Base-by-base conservation (phyloP, 2,113 vertebrate species). In the Rhinoderma darwinii region DNA sequence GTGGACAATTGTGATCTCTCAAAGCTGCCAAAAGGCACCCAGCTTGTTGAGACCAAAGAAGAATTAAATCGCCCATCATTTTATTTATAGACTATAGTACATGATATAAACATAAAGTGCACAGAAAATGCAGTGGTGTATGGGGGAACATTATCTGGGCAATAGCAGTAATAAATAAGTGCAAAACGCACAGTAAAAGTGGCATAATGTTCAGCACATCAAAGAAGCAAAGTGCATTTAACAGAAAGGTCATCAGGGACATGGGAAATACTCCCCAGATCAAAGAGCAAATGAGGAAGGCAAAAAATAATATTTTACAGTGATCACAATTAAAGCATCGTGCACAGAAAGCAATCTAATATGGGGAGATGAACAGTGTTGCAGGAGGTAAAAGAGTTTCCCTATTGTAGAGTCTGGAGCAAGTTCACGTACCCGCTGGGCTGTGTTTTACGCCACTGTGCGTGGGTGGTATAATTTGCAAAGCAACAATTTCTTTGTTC, bases 401-500 rank as follows among this genome's bases (percentile, higher is more conserved):
- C 2, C 20, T 41, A 73, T 73, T 73, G 14, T 47, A 75, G 25
- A 39, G 20, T 39, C 37, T 41, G 68, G 68, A 72, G 35, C 68
- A 35, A 41, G 35, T 72, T 39, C 12, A 18, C 41, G 68, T 72
- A 25, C 37, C 68, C 20, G 68, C 68, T 72, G 68, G 68, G 9
- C 68, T 72, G 35, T 27, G 41, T 47, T 27, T 75, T 75, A 75
- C 73, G 27, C 9, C 25, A 5, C 0, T 27, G 41, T 75, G 73
- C 25, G 39, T 74, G 72, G 72, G 39, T 44, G 39, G 39, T 74
- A n/a, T 43, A 22, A 43, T 43, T 74, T 74, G 32, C 25, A 44
- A 75, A 75, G 73, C 25, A 17, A 27, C 73, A 6, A 47, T 27
- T 75, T 75, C 39, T 72, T 44, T 75, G 73, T 30, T 75, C 41